Evolutionary conservation across 2,888 invertebrate genomes (phyloP), one percentile per base, ranked within the genome.

Genomic region (Phengaris arion): DNA sequence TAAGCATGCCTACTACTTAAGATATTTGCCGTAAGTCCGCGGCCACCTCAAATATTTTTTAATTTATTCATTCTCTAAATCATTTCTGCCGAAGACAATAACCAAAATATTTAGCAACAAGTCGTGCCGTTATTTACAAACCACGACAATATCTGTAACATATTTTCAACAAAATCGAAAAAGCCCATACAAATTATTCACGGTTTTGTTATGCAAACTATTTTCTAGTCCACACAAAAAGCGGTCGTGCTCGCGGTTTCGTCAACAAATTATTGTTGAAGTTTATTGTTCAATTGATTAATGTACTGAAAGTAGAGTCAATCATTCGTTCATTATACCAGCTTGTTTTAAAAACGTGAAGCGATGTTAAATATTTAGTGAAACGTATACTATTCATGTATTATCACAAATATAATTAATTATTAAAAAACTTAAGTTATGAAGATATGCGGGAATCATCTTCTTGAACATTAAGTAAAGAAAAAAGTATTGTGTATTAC

Each of bases 141-240:
- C 35, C 51, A 22, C 35, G 54, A 74, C 74, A 74, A 74, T 57
- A 64, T 74, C 74, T 72, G 72, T 72, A 70, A 51, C 70, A 72
- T 22, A 72, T 72, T 72, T 72, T 72, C 78, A 82, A 80, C 79
- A 81, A 80, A 76, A 73, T 74, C 74, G 78, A 83, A 84, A 85
- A 85, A 84, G 83, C 80, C 81, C 76, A 77, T 77, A 78, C 81
- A 77, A 78, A 87, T 87, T 86, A 84, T 83, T 76, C 81, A 82
- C 81, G 82, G 82, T 81, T 81, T 85, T 88, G 85, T 90, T 84
- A 85, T 85, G 86, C 81, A 85, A 85, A 86, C 83, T 80, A 81
- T 85, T 85, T 84, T 84, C 79, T 81, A 82, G 82, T 81, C 79
- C 74, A 78, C 75, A 75, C 75, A 74, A 79, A 81, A 83, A 80